Percentiles rank a stretch among this genome's conserved stretches.
phyloP scores from a whole-genome alignment of 1,140 invertebrate genomes.

The Drosophila arizonae region DNA sequence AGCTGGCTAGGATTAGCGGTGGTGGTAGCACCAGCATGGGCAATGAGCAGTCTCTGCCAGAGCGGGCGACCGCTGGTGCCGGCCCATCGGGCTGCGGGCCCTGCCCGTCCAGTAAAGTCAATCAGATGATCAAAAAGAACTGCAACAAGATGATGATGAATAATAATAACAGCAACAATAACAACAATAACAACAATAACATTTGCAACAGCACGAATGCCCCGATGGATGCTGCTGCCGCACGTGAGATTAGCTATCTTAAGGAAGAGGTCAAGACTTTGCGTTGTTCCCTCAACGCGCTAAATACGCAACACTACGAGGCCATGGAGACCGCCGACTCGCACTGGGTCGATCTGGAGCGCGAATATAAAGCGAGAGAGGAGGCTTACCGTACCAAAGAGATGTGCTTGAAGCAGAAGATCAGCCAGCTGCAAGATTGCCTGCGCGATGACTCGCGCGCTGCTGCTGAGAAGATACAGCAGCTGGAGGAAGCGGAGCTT shows the following conservation, averaged over 20 bases:
- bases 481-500: constrained; percentile 84
- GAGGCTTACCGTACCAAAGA: constrained; percentile 83
- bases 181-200: neutral
- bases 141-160: constrained; percentile 22
- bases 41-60: constrained; percentile 46
- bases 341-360: constrained; percentile 88
- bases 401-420: constrained; percentile 73
- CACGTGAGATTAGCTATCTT: constrained; percentile 61
- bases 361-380: constrained; percentile 86
- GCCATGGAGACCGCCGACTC: constrained; percentile 89
- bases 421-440: constrained; percentile 73
- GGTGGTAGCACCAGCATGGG: constrained; percentile 47
- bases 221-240: constrained; percentile 68
- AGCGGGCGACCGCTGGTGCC: constrained; percentile 2
- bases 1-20: constrained; percentile 31
- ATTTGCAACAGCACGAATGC: constrained; percentile 19
- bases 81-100: neutral
- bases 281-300: constrained; percentile 84
- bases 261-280: constrained; percentile 82
- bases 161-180: too few relatives aligned
- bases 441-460: constrained; percentile 72
- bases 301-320: constrained; percentile 88
- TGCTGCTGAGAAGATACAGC: constrained; percentile 80
- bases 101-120: neutral
- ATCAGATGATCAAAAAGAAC: constrained; percentile 25